phyloP scores from a whole-genome alignment of 2,888 invertebrate species.

The Norana najaformis region DNA sequence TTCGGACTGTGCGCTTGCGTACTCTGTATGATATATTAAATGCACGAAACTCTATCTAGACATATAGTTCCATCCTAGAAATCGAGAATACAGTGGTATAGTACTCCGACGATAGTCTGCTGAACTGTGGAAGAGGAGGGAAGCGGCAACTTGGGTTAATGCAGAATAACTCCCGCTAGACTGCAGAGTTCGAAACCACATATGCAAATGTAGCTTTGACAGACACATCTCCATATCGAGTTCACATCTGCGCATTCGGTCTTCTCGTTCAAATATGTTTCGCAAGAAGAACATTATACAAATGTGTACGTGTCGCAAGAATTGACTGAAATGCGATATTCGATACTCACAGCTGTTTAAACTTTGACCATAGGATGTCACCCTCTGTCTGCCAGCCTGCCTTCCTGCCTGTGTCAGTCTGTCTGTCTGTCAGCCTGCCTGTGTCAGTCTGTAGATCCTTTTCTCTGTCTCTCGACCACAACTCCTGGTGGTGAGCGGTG shows the following conservation, averaged over 20 bases:
- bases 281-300: too few species aligned
- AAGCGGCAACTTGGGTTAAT: too few species aligned
- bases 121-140: too few species aligned
- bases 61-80: not conserved
- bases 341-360: not conserved
- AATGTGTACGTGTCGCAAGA: too few species aligned
- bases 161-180: too few species aligned
- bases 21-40: not conserved
- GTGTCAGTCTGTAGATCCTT: not conserved
- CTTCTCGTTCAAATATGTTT: too few species aligned
- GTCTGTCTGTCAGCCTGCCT: not conserved
- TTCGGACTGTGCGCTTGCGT: not conserved
- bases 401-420: not conserved
- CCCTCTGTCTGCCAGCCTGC: too few species aligned
- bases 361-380: not conserved
- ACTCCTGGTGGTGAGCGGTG: not conserved
- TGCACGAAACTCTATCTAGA: not conserved
- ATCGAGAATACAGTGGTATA: not conserved
- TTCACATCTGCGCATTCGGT: too few species aligned
- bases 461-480: not conserved
- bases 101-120: not conserved
- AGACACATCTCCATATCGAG: too few species aligned
- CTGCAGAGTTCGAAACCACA: too few species aligned
- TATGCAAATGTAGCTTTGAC: too few species aligned
- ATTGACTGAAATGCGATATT: too few species aligned